Conservation (phyloP, 2,888 invertebrate species). For the Oxycera nigricornis region DNA sequence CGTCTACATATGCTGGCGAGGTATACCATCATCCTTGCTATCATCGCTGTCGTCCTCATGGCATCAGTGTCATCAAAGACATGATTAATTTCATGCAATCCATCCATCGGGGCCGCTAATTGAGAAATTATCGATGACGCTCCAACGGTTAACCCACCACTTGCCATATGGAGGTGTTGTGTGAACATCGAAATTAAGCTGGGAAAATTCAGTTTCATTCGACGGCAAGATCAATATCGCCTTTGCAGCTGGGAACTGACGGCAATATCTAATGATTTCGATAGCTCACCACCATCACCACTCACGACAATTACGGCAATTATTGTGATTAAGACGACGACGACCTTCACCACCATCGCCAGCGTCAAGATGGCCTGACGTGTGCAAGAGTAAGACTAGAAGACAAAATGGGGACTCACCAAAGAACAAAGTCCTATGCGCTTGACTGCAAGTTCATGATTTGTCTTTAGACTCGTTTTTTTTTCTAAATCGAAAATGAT, state of each 20-base stretch:
- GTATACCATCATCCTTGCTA: too few relatives aligned
- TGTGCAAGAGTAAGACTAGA: neutral
- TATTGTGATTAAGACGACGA: conserved; percentile 13
- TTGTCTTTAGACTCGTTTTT: neutral
- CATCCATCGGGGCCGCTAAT: conserved; percentile 14
- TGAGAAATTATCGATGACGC: conserved; percentile 36
- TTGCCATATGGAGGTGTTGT: neutral
- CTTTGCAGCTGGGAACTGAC: too few relatives aligned
- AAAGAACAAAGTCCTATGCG: conserved; percentile 11
- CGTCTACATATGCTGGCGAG: too few relatives aligned
- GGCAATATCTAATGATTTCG: too few relatives aligned
- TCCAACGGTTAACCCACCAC: neutral
- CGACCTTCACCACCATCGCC: neutral
- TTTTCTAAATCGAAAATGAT: too few relatives aligned
- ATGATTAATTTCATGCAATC: conserved; percentile 27
- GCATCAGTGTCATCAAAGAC: conserved; percentile 5
- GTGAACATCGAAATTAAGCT: too few relatives aligned
- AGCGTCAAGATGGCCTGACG: neutral
- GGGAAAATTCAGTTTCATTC: too few relatives aligned
- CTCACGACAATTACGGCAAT: conserved; percentile 28
- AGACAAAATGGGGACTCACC: neutral
- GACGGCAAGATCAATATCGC: conserved; percentile 15
- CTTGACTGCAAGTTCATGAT: neutral
- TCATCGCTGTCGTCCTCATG: too few relatives aligned
- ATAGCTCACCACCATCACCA: too few relatives aligned